These are phyloP conservation scores for Cryptus armator DNA, from an alignment of 2,888 invertebrate species.

Conservation along the genomic window DNA sequence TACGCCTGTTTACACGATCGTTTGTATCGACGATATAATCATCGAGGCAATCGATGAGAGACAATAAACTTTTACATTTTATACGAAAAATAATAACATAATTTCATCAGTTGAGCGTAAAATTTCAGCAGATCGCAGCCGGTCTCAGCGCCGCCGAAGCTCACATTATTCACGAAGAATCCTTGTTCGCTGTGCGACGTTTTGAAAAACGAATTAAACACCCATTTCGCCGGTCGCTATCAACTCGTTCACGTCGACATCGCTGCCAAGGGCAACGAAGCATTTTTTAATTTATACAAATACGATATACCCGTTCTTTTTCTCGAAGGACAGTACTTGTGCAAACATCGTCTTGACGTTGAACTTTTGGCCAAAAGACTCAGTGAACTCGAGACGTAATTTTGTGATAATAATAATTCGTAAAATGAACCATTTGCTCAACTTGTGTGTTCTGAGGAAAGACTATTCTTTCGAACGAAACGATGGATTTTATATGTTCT, in stretches of 20 bases:
- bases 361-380: constrained; percentile 87
- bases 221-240: constrained; percentile 87
- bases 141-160: constrained; percentile 86
- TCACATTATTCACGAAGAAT: constrained; percentile 94
- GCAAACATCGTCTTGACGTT: constrained; percentile 90
- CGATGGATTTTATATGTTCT: too few species aligned
- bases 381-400: constrained; percentile 80
- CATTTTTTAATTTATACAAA: constrained; percentile 91
- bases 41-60: constrained; percentile 5
- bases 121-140: constrained; percentile 77
- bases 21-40: constrained; percentile 18
- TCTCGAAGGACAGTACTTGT: constrained; percentile 92
- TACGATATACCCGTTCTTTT: constrained; percentile 96
- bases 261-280: constrained; percentile 89
- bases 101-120: constrained; percentile 17
- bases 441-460: too few species aligned
- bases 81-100: constrained; percentile 20
- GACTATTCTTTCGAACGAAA: too few species aligned
- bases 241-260: constrained; percentile 92
- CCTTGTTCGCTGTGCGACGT: constrained; percentile 94
- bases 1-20: constrained; percentile 3
- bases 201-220: constrained; percentile 89
- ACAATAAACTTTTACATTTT: constrained; percentile 29
- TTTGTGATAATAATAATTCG: not conserved
- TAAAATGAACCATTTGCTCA: not conserved